Evolutionary conservation across 1,140 invertebrate species (phyloP), one percentile per base, ranked within the genome.

Genomic region (Drosophila santomea): DNA sequence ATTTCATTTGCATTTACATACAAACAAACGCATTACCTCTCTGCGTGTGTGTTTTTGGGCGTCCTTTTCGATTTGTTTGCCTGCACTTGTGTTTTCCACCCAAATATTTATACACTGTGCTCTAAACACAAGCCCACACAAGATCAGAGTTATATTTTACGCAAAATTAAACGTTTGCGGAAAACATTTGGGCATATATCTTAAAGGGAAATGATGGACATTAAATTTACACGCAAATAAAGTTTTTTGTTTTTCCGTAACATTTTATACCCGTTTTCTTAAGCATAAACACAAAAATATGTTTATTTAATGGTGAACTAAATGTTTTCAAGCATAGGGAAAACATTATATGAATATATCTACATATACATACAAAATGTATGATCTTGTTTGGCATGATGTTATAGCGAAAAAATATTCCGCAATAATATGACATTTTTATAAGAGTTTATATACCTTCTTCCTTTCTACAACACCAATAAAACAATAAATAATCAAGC

Each of bases 1-100:
- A 81, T 74, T 73, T 81, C 78, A 81, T 82, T 81, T 82, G 59
- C 78, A 79, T 74, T 68, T 59, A 56, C 78, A 67, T 28, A 82
- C 78, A 64, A 67, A 69, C 73, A 75, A 57, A 71, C 45, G 63
- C 35, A 55, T 67, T 67, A 45, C 58, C 17, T 25, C 23, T 39
- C 25, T 14, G 15, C 39, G 25, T 60, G 2, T 47, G 14, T 59
- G 39, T 74, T 4, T 59, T 39, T 79, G 41, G 35, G 52, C 25
- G 43, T 74, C n/a, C 62, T 50, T 61, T 73, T 81, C 75, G 63
- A 75, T 75, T 78, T 79, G 58, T 75, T 83, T 79, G 51, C 47
- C 50, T 75, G 47, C 39, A 54, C 8, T 50, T 51, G 35, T 73
- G 62, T 77, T 77, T 57, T 62, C 39, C 54, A 48, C 23, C 56